A percentile compares a stretch with the other conserved stretches of the same genome.
phyloP scores from a whole-genome alignment of 2,888 invertebrate genomes.

The Heliconius hortense region DNA sequence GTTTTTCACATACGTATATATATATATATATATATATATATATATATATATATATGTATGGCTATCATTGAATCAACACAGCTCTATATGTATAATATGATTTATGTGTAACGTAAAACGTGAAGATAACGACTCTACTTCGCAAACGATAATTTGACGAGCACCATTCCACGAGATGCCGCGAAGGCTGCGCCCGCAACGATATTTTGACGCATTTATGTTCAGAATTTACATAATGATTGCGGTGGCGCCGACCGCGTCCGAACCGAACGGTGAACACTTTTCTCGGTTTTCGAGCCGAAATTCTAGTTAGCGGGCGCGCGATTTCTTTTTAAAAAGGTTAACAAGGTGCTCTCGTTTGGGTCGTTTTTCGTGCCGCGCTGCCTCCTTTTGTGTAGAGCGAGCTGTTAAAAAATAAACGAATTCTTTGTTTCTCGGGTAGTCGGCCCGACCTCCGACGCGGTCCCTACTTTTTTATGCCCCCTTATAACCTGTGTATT shows the following conservation, averaged over 20 bases:
- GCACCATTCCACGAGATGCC: conserved; percentile 57
- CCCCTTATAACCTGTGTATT: conserved; percentile 81
- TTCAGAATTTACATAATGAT: conserved; percentile 77
- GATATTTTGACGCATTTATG: conserved; percentile 58
- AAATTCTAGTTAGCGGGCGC: conserved; percentile 80
- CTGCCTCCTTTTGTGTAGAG: conserved; percentile 79
- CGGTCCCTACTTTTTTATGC: conserved; percentile 80
- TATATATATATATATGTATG: too few relatives aligned
- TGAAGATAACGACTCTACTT: conserved; percentile 27
- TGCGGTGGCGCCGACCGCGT: conserved; percentile 74
- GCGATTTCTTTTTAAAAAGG: conserved; percentile 81
- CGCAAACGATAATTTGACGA: conserved; percentile 53
- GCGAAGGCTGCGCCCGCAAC: conserved; percentile 56
- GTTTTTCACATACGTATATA: too few relatives aligned
- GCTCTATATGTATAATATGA: conserved; percentile 15
- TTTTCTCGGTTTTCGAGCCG: conserved; percentile 80
- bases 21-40: too few relatives aligned
- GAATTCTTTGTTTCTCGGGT: conserved; percentile 82
- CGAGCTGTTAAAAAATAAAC: conserved; percentile 83
- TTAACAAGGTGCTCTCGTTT: conserved; percentile 80
- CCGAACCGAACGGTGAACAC: conserved; percentile 62
- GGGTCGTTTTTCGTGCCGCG: conserved; percentile 78
- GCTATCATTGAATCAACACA: neutral
- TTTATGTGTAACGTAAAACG: conserved; percentile 23
- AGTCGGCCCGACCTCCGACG: conserved; percentile 81